A percentile compares a stretch with the other conserved stretches of the same genome.
Conservation (phyloP, 92 coral and sea anemone genomes). For the Pocillopora meandrina region DNA sequence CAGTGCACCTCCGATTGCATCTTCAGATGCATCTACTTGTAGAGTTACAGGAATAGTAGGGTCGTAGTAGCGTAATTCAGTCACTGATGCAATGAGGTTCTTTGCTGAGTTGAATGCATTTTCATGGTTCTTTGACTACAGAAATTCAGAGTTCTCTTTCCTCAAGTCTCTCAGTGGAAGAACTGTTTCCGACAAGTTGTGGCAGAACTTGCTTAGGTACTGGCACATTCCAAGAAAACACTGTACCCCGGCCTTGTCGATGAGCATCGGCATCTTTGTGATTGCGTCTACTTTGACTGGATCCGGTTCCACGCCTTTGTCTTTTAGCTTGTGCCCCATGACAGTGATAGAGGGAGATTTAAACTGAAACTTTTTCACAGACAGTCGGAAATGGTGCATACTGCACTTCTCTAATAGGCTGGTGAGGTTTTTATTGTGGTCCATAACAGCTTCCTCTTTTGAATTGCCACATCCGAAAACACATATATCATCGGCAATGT, state of each 20-base stretch:
- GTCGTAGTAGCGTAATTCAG: too few relatives aligned
- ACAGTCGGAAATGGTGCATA: conserved; percentile 15
- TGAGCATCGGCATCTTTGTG: conserved; percentile 37
- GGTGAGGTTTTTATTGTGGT: conserved; percentile 16
- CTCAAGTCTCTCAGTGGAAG: not conserved
- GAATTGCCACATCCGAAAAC: conserved; percentile 34
- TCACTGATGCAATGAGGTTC: too few relatives aligned
- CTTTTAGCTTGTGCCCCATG: conserved; percentile 36
- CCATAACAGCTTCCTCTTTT: conserved; percentile 14
- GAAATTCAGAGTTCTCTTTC: not conserved
- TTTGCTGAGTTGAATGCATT: too few relatives aligned
- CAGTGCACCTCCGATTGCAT: too few relatives aligned
- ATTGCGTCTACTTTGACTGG: conserved; percentile 28
- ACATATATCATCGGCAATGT: conserved; percentile 42
- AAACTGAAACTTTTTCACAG: conserved; percentile 32
- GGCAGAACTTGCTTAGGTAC: conserved; percentile 40
- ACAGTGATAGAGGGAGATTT: conserved; percentile 29
- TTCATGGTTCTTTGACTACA: not conserved
- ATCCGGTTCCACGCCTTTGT: conserved; percentile 32
- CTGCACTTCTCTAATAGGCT: conserved; percentile 31
- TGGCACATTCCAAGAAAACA: conserved; percentile 50
- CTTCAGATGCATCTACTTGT: too few relatives aligned
- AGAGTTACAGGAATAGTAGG: too few relatives aligned
- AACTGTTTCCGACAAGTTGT: conserved; percentile 15
- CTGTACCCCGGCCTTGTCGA: conserved; percentile 31